Evolutionary conservation across 2,797 vertebrate genomes (phyloP).

Genomic region (Acrossocheilus fasciatus): DNA sequence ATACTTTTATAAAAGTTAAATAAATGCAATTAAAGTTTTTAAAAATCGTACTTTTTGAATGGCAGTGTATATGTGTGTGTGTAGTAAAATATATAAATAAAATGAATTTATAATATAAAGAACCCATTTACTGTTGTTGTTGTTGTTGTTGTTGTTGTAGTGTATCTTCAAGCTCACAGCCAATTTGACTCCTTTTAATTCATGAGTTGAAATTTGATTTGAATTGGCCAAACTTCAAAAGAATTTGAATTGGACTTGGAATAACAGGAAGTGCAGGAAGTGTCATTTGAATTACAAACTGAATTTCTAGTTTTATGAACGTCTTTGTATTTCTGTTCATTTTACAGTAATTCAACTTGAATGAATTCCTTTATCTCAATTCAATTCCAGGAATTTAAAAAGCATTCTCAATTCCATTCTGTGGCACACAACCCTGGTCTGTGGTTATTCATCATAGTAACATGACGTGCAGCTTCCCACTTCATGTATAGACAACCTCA

Average conservation of each 20-base stretch:
- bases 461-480: not conserved
- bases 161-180: not conserved
- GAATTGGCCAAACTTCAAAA: not conserved
- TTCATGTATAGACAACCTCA: not conserved
- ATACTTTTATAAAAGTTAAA: too few species aligned
- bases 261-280: not conserved
- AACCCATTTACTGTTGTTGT: not conserved
- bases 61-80: too few species aligned
- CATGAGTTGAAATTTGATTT: not conserved
- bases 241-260: not conserved
- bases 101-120: not conserved
- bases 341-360: not conserved
- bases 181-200: not conserved
- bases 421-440: not conserved
- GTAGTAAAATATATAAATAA: not conserved
- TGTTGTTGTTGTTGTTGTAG: too few species aligned
- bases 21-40: not conserved
- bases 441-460: not conserved
- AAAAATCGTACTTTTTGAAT: too few species aligned
- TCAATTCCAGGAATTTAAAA: constrained; percentile 6
- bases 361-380: not conserved
- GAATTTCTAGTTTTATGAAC: too few species aligned
- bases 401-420: not conserved
- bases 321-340: too few species aligned
- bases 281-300: too few species aligned